These are phyloP conservation scores for Planococcus citri DNA, from an alignment of 1,140 invertebrate genomes.

Conservation along the genomic window DNA sequence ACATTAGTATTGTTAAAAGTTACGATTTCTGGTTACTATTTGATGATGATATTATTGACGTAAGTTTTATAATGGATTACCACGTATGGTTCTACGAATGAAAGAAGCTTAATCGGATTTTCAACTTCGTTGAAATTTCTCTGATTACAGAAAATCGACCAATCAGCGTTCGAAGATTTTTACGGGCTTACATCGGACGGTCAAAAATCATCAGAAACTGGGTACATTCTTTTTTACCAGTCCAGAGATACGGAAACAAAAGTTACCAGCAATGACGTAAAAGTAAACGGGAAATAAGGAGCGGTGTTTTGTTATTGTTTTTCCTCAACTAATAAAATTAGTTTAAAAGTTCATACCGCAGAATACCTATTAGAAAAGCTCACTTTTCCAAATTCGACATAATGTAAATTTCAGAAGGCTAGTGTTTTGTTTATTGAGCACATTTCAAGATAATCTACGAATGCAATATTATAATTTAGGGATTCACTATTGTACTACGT, in stretches of 20 bases:
- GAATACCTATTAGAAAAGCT: neutral
- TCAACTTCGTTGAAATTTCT: neutral
- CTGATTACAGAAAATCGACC: slow-evolving; percentile 84
- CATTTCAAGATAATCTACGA: neutral
- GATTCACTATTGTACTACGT: no score
- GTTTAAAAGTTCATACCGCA: neutral
- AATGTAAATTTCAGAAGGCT: neutral
- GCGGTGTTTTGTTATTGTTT: neutral
- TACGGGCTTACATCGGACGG: slow-evolving; percentile 96
- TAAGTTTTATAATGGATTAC: slow-evolving; percentile 49
- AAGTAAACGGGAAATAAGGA: neutral
- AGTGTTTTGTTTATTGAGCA: neutral
- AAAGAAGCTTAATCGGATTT: slow-evolving; percentile 7
- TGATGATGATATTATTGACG: slow-evolving; percentile 99
- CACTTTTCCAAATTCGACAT: neutral
- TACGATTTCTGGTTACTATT: slow-evolving; percentile 98
- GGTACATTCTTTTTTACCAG: slow-evolving; percentile 99
- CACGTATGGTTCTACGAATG: neutral
- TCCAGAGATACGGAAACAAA: slow-evolving; percentile 54
- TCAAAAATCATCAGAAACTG: slow-evolving; percentile 97
- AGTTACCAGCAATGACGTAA: slow-evolving; percentile 4
- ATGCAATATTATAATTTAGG: no score
- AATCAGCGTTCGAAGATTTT: slow-evolving; percentile 97
- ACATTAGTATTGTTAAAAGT: slow-evolving; percentile 99
- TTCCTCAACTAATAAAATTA: slow-evolving; percentile 2